Base-by-base conservation (phyloP, 2,113 vertebrate genomes). In the Cochlearius cochlearius region DNA sequence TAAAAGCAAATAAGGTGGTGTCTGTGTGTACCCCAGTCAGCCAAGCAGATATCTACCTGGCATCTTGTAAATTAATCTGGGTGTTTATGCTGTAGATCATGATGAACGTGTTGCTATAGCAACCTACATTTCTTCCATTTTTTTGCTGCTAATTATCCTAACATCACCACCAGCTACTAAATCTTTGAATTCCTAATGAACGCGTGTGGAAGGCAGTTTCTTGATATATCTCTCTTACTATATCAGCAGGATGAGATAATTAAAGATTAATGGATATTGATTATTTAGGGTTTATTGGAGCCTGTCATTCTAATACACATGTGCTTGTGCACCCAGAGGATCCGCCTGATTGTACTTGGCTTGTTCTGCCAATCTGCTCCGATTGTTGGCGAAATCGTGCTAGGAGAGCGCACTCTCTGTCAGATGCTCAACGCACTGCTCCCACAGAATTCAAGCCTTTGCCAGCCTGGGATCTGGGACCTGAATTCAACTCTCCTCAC, bases 111-210 rank as follows among this genome's bases (percentile, higher is more conserved):
- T 98, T 98, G 98, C 98, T 98, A 98, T 98, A 98, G 98, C 98
- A 98, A 98, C 98, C 93, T 97, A 97, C 97, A 97, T 98, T 98
- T 98, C 98, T 98, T 98, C 97, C 94, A 79, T 97, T 98, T 98
- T 95, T 86, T 94, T 96, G 26, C 94, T 95, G 93, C 97, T 98
- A 98, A 98, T 98, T 98, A 98, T 98, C 95, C 94, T 97, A 98
- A 97, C 98, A 98, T 98, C 98, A 98, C 97, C 95, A 98, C 94
- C 95, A 98, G 97, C 97, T 98, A 98, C 98, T 98, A 97, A 98
- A 98, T 98, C 97, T 98, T 98, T 98, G 98, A 98, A 98, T 98
- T 98, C 96, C 94, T 98, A 98, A 98, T 98, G 98, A 98, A 98
- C 5, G 52, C 60, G 38, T 96, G 84, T 97, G 92, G 96, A 98